Conservation (phyloP, 2,888 invertebrate species). For the Caenorhabditis becei region DNA sequence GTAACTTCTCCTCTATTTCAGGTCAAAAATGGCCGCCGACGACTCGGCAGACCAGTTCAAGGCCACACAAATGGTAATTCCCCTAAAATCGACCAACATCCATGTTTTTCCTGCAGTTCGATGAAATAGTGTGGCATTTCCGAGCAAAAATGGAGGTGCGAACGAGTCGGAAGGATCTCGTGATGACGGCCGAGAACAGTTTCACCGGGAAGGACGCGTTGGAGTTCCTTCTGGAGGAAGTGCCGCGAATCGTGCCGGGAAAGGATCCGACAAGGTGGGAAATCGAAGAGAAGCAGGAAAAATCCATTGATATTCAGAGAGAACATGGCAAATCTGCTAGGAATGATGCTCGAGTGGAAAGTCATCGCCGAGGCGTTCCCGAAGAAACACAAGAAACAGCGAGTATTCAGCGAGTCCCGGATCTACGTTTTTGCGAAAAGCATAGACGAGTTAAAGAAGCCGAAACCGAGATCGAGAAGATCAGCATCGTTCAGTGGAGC, state of each 20-base stretch:
- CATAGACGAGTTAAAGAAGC: conserved; percentile 37
- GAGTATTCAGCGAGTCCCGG: conserved; percentile 44
- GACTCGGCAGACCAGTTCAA: conserved; percentile 44
- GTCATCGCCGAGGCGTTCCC: conserved; percentile 43
- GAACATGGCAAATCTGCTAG: conserved; percentile 38
- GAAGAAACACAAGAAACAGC: conserved; percentile 17
- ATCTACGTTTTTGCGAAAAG: conserved; percentile 43
- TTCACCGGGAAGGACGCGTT: conserved; percentile 55
- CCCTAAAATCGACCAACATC: background rate
- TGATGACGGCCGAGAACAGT: conserved; percentile 41
- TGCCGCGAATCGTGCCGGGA: conserved; percentile 42
- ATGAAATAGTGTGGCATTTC: conserved; percentile 55
- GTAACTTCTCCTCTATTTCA: too few species aligned
- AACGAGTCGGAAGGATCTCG: conserved; percentile 24
- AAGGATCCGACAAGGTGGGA: conserved; percentile 15
- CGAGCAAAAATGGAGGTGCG: conserved; percentile 32
- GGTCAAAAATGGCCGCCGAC: conserved; percentile 19
- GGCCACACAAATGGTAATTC: conserved; percentile 46
- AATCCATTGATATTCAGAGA: background rate
- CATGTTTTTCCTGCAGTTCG: conserved; percentile 43
- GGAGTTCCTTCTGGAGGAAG: conserved; percentile 40
- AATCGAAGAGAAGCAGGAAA: too few species aligned
- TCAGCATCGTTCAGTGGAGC: conserved; percentile 56
- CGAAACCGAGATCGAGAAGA: conserved; percentile 42
- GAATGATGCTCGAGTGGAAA: conserved; percentile 51